Base-by-base conservation (phyloP, 2,888 invertebrate species). In the Yponomeuta sedellus region DNA sequence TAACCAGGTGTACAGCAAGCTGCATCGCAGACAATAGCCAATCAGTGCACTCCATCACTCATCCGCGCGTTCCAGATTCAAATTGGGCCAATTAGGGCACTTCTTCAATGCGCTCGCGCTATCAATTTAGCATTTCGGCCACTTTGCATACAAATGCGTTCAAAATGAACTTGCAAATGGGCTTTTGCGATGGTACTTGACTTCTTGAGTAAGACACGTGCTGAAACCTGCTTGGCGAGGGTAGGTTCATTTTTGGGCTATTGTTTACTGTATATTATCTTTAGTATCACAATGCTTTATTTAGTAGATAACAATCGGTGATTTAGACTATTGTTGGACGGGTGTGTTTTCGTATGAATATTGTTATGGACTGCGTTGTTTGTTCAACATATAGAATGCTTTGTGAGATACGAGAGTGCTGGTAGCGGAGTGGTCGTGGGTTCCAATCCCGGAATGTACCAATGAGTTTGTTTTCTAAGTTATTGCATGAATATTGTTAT, bases 1-100 rank as follows among this genome's bases (percentile, higher is more conserved):
- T 16, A 66, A 58, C 72, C 78, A 79, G 78, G 81, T 82, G 83
- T 76, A 66, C 63, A 8, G 71, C 81, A 83, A 84, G 86, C 81
- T 86, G 85, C 78, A 72, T 62, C 44, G 25, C 74, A 71, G 69
- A 88, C 88, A 88, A 88, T 88, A 72, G 77, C 81, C 83, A 88
- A 88, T 88, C 88, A 87, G 73, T 75, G 72, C 73, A 73, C 73
- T 72, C 75, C 74, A 82, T 81, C 79, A 76, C 71, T 83, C 81
- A 81, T 80, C 73, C 77, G 74, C 77, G 77, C 78, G 75, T 79
- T 82, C 76, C 69, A 74, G 76, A 78, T 71, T 73, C 71, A 72
- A 73, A 74, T 73, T 68, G 40, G 71, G 67, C 70, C 72, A 79
- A 80, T 81, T 75, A 81, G 64, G 68, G 66, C 44, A 16, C 66